Evolutionary conservation across 2,888 invertebrate genomes (phyloP).

Genomic region (Synanthedon andrenaeformis): DNA sequence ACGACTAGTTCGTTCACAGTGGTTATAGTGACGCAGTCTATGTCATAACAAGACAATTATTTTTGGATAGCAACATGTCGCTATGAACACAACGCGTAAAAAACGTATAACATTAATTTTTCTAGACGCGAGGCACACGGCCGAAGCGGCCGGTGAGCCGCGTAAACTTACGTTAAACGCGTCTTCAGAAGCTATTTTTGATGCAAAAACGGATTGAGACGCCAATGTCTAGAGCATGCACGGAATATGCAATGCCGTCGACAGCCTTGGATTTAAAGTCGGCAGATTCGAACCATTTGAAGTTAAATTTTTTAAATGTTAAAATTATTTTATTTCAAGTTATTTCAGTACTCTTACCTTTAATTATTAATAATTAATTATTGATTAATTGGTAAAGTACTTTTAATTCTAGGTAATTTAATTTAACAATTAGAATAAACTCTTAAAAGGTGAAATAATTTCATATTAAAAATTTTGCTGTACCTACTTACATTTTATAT

Average conservation of each 20-base stretch:
- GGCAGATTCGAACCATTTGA: background rate
- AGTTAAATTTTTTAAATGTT: background rate
- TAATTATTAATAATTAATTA: no score
- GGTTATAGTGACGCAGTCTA: conserved; percentile 24
- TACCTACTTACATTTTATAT: no score
- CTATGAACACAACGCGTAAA: conserved; percentile 7
- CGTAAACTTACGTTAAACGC: conserved; percentile 59
- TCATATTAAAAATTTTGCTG: no score
- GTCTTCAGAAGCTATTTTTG: conserved; percentile 68
- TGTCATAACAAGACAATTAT: conserved; percentile 30
- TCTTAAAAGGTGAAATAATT: no score
- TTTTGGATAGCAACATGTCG: conserved; percentile 19
- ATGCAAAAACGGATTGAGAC: conserved; percentile 60
- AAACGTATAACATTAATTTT: conserved; percentile 8
- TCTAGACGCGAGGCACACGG: conserved; percentile 24
- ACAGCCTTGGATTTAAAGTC: background rate
- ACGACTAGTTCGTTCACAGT: conserved; percentile 61
- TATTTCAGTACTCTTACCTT: no score
- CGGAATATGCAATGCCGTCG: conserved; percentile 66
- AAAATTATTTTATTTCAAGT: no score
- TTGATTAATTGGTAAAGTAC: no score
- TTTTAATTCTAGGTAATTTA: no score
- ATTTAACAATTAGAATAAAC: no score
- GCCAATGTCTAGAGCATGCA: conserved; percentile 70
- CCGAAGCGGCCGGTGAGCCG: conserved; percentile 47